Conservation (phyloP, 2,888 invertebrate species). For the Cerastoderma edule region DNA sequence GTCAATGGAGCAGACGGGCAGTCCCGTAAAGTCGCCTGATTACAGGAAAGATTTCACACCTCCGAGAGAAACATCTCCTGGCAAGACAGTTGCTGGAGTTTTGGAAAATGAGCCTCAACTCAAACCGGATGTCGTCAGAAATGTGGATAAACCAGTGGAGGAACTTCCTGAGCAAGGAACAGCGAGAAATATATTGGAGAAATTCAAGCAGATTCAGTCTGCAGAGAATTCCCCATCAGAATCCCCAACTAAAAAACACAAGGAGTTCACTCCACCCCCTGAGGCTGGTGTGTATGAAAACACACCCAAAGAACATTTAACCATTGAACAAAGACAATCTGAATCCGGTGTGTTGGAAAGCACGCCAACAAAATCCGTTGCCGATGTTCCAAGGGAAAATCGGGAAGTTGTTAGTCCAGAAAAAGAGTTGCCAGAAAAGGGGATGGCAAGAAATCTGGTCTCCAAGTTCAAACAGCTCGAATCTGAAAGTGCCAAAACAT, state of each 20-base stretch:
- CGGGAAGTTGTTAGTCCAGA: slow-evolving; percentile 71
- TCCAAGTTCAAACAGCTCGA: slow-evolving; percentile 95
- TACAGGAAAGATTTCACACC: slow-evolving; percentile 73
- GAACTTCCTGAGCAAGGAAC: slow-evolving; percentile 87
- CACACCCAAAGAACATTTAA: slow-evolving; percentile 60
- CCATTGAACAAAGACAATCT: slow-evolving; percentile 59
- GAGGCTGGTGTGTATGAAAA: slow-evolving; percentile 69
- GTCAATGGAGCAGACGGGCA: slow-evolving; percentile 56
- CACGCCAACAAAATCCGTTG: slow-evolving; percentile 64
- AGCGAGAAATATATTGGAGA: slow-evolving; percentile 88
- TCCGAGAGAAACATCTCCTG: slow-evolving; percentile 66
- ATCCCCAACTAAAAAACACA: slow-evolving; percentile 57
- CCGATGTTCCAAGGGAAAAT: slow-evolving; percentile 84
- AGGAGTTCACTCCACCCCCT: slow-evolving; percentile 71
- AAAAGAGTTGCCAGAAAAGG: slow-evolving; percentile 85
- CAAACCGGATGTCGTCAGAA: slow-evolving; percentile 66
- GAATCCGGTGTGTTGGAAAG: slow-evolving; percentile 78
- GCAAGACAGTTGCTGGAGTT: slow-evolving; percentile 65
- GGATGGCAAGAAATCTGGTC: slow-evolving; percentile 92
- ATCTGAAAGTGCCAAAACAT: slow-evolving; percentile 65
- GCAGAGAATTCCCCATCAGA: slow-evolving; percentile 35
- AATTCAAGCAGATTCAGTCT: slow-evolving; percentile 64
- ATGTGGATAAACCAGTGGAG: slow-evolving; percentile 64
- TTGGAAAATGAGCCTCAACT: slow-evolving; percentile 70
- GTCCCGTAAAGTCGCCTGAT: slow-evolving; percentile 62